These are phyloP conservation scores for Ginglymostoma cirratum DNA, from an alignment of 2,113 vertebrate genomes.

Conservation along the genomic window DNA sequence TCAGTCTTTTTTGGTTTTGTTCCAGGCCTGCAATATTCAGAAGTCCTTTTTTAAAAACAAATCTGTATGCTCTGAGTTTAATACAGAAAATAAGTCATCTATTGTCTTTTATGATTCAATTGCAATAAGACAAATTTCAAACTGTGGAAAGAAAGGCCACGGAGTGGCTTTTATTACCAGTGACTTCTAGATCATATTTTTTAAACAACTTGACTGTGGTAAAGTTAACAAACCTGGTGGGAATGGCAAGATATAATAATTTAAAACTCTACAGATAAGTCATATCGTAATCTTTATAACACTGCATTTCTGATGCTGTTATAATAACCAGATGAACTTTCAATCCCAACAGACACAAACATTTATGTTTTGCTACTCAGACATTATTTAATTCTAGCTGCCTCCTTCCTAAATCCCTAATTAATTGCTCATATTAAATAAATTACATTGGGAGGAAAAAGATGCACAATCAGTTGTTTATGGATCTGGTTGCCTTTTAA, in stretches of 20 bases:
- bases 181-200: background rate
- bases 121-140: background rate
- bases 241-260: background rate
- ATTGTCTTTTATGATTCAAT: background rate
- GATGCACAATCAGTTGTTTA: conserved; percentile 34
- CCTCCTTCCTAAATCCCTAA: conserved; percentile 33
- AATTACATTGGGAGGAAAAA: conserved; percentile 34
- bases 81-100: background rate
- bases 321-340: conserved; percentile 30
- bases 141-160: background rate
- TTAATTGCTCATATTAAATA: conserved; percentile 37
- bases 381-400: conserved; percentile 33
- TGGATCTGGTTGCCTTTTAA: conserved; percentile 29
- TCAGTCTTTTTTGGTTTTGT: background rate
- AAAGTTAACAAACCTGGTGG: background rate
- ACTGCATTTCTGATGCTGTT: background rate
- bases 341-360: conserved; percentile 18
- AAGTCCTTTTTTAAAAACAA: background rate
- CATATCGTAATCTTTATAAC: background rate
- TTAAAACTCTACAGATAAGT: background rate
- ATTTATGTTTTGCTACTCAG: conserved; percentile 32
- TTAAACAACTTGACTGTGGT: conserved; percentile 7
- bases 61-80: background rate
- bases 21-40: background rate
- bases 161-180: background rate